Conservation (phyloP, 2,888 invertebrate species). For the Catocala fraxini region DNA sequence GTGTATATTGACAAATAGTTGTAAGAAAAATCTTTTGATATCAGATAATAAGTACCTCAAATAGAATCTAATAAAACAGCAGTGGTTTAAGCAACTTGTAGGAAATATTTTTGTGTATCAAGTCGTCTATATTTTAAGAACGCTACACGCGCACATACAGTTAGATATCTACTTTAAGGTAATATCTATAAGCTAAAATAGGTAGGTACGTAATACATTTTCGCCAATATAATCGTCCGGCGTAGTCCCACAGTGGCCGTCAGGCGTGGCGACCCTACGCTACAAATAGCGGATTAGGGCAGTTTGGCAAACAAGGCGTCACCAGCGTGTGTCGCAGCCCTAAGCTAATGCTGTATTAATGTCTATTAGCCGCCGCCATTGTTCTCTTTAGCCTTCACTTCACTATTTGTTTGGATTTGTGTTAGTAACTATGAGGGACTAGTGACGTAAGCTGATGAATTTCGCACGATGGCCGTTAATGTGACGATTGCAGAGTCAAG, state of each 20-base stretch:
- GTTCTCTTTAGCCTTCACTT: conserved; percentile 64
- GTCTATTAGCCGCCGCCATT: conserved; percentile 81
- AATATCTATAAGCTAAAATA: too few relatives aligned
- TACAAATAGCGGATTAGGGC: conserved; percentile 87
- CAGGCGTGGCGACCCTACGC: conserved; percentile 57
- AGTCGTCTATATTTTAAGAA: too few relatives aligned
- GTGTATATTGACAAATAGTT: conserved; percentile 5
- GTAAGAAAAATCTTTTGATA: neutral
- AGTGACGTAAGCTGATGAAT: conserved; percentile 69
- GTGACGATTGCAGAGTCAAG: conserved; percentile 46
- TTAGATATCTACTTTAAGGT: too few relatives aligned
- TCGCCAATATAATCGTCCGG: neutral
- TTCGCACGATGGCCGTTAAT: conserved; percentile 69
- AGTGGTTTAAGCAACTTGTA: too few relatives aligned
- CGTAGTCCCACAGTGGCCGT: conserved; percentile 25
- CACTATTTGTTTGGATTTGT: conserved; percentile 81
- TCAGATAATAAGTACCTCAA: too few relatives aligned
- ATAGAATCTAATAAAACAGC: too few relatives aligned
- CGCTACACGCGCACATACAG: too few relatives aligned
- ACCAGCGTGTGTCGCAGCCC: conserved; percentile 78
- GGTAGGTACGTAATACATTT: too few relatives aligned
- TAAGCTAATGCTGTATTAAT: conserved; percentile 85
- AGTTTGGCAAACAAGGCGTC: conserved; percentile 88
- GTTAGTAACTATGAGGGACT: conserved; percentile 71
- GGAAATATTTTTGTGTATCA: too few relatives aligned